These are phyloP conservation scores for Melitaea cinxia DNA, from an alignment of 1,140 invertebrate species.

Conservation along the genomic window DNA sequence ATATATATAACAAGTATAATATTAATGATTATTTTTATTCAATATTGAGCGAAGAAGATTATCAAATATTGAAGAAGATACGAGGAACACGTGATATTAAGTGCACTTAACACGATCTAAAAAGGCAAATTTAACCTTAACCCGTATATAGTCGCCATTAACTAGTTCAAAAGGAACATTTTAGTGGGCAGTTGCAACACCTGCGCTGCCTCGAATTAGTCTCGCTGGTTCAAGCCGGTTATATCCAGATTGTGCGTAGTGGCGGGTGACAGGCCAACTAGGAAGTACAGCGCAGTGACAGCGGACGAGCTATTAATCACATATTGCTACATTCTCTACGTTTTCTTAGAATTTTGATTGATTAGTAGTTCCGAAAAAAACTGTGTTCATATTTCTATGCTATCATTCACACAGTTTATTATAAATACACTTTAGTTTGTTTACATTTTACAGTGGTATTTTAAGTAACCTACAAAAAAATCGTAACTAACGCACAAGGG, in stretches of 20 bases:
- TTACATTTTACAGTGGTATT: too few relatives aligned
- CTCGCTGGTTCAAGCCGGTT: slow-evolving; percentile 34
- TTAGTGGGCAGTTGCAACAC: slow-evolving; percentile 32
- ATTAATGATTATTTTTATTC: too few relatives aligned
- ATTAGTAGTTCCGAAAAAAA: neutral
- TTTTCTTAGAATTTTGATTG: neutral
- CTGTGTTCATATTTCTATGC: too few relatives aligned
- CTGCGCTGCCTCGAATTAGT: slow-evolving; percentile 46
- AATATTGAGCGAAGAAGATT: too few relatives aligned
- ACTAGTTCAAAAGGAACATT: slow-evolving; percentile 18
- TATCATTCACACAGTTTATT: too few relatives aligned
- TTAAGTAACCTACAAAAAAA: too few relatives aligned
- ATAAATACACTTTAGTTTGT: too few relatives aligned
- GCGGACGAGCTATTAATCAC: slow-evolving; percentile 17
- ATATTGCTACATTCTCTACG: neutral
- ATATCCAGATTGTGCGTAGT: slow-evolving; percentile 20
- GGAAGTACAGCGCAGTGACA: slow-evolving; percentile 22
- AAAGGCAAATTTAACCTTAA: slow-evolving; percentile 7
- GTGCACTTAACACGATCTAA: neutral
- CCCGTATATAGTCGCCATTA: slow-evolving; percentile 16
- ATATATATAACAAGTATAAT: too few relatives aligned
- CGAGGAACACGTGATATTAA: neutral
- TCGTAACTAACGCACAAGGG: too few relatives aligned
- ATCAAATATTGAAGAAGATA: too few relatives aligned
- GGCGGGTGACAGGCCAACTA: slow-evolving; percentile 38